These are phyloP conservation scores for Macrobrachium nipponense DNA, from an alignment of 1,140 invertebrate genomes.

Conservation along the genomic window DNA sequence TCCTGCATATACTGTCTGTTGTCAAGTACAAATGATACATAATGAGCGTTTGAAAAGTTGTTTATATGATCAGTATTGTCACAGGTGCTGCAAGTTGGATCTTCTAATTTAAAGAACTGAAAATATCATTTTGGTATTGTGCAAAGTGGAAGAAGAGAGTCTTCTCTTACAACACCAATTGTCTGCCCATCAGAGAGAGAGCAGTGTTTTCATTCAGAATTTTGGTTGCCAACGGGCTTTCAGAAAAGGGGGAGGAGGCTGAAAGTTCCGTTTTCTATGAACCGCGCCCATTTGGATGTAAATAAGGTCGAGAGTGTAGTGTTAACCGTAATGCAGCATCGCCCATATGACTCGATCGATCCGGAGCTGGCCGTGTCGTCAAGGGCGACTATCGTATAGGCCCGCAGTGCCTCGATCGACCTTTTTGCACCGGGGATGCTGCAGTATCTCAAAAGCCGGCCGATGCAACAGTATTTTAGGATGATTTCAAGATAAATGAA, in stretches of 20 bases:
- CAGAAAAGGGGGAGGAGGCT: not conserved
- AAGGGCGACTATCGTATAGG: conserved; percentile 38
- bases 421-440: conserved; percentile 35
- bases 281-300: conserved; percentile 44
- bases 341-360: conserved; percentile 32
- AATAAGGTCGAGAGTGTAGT: conserved; percentile 25
- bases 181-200: not conserved
- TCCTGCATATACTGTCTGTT: not conserved
- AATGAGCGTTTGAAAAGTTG: too few species aligned
- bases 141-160: too few species aligned
- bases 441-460: conserved; percentile 18
- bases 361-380: conserved; percentile 31
- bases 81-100: too few species aligned
- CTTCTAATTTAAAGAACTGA: too few species aligned
- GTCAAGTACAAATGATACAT: too few species aligned
- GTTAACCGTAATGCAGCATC: conserved; percentile 48
- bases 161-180: too few species aligned
- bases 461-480: not conserved
- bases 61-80: too few species aligned
- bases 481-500: not conserved
- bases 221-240: not conserved
- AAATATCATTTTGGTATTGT: too few species aligned
- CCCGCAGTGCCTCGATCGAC: conserved; percentile 38
- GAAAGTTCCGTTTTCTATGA: conserved; percentile 40
- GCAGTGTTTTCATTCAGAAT: conserved; percentile 35